Conservation (phyloP, 2,888 invertebrate genomes). For the Pheosia gnoma region DNA sequence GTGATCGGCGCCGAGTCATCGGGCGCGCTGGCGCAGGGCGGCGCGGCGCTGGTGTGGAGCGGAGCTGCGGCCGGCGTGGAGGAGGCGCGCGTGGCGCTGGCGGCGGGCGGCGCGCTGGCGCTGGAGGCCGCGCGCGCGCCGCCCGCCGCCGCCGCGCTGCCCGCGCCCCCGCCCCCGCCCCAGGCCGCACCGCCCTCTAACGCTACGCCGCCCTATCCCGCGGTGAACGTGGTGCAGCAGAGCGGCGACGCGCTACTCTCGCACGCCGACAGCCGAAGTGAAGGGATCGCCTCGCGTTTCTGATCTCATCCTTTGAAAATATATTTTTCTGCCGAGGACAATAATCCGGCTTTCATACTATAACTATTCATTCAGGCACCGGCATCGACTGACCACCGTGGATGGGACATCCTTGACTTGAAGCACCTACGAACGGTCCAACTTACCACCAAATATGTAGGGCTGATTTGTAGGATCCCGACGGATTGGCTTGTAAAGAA, state of each 20-base stretch:
- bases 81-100: conserved; percentile 44
- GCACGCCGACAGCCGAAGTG: conserved; percentile 89
- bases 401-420: no score
- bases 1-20: conserved; percentile 66
- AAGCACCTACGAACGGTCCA: no score
- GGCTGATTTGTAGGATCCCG: no score
- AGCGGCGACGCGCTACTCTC: conserved; percentile 85
- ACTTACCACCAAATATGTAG: no score
- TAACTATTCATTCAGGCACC: no score
- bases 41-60: conserved; percentile 26
- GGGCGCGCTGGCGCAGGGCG: conserved; percentile 55
- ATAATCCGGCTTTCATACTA: no score
- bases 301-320: conserved; percentile 41
- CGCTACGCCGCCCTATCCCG: conserved; percentile 74
- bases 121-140: conserved; percentile 26
- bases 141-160: conserved; percentile 31
- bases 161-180: conserved; percentile 12
- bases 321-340: background rate
- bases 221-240: conserved; percentile 88
- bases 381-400: no score
- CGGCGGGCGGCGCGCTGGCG: conserved; percentile 37
- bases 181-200: background rate
- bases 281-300: conserved; percentile 87
- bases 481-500: no score
- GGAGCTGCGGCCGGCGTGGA: conserved; percentile 44